These are phyloP conservation scores for Acanthacorydalis orientalis DNA, from an alignment of 2,888 invertebrate species.

Conservation along the genomic window DNA sequence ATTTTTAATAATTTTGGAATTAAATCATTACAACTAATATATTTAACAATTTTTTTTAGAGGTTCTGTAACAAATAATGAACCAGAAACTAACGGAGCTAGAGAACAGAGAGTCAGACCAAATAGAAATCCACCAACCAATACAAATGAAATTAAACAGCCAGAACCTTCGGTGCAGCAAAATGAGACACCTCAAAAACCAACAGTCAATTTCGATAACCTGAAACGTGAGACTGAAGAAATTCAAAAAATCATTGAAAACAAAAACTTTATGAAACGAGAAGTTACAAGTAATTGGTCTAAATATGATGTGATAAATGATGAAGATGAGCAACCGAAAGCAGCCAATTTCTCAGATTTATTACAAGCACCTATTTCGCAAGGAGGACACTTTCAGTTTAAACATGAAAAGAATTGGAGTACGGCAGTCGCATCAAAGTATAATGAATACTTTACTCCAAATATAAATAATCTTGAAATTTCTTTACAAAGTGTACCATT, in stretches of 20 bases:
- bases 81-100: too few relatives aligned
- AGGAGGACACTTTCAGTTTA: conserved; percentile 25
- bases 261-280: conserved; percentile 9
- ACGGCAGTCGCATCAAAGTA: conserved; percentile 19
- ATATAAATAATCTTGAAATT: conserved; percentile 23
- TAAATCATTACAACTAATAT: too few relatives aligned
- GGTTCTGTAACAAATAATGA: too few relatives aligned
- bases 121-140: too few relatives aligned
- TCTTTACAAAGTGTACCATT: conserved; percentile 30
- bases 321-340: conserved; percentile 19
- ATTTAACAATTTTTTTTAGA: too few relatives aligned
- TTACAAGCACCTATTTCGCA: conserved; percentile 21
- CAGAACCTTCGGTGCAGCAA: too few relatives aligned
- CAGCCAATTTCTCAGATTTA: conserved; percentile 23
- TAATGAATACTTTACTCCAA: conserved; percentile 26
- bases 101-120: too few relatives aligned
- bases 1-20: too few relatives aligned
- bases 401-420: conserved; percentile 28
- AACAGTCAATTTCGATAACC: not conserved
- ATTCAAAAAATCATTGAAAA: not conserved
- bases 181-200: too few relatives aligned
- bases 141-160: too few relatives aligned
- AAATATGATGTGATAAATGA: conserved; percentile 11
- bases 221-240: conserved; percentile 2
- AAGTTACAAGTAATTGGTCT: conserved; percentile 12